Conservation (phyloP, 2,113 vertebrate genomes). For the Natator depressus region DNA sequence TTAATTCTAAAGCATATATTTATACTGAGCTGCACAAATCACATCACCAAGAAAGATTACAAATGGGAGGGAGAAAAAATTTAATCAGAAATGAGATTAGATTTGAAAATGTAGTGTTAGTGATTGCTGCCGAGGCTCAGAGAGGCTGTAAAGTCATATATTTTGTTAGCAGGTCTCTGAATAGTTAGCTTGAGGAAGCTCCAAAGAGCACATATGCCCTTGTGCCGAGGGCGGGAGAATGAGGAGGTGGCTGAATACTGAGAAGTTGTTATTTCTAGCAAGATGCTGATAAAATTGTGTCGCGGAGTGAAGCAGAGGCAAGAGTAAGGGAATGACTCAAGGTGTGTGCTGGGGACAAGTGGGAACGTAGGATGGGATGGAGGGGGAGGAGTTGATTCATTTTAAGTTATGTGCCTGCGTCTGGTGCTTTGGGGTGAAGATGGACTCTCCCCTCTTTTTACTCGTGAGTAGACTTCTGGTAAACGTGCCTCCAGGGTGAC, state of each 20-base stretch:
- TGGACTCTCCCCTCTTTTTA: fast-evolving
- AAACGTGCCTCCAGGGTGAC: not conserved
- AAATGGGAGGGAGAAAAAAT: constrained; percentile 65
- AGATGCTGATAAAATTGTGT: not conserved
- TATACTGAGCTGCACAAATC: constrained; percentile 69
- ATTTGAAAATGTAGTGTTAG: constrained; percentile 38
- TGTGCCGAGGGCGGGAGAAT: not conserved
- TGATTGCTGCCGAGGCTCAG: constrained; percentile 25
- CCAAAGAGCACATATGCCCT: not conserved
- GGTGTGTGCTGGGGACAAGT: fast-evolving
- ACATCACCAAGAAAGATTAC: constrained; percentile 40
- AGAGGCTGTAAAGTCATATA: constrained; percentile 31
- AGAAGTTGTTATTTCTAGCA: constrained; percentile 12
- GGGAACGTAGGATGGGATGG: not conserved
- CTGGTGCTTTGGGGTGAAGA: not conserved
- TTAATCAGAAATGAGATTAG: constrained; percentile 76
- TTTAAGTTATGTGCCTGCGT: not conserved
- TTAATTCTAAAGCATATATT: constrained; percentile 78
- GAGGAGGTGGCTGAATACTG: not conserved
- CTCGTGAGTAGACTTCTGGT: too few relatives aligned
- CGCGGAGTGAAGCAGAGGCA: not conserved
- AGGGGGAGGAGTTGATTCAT: fast-evolving
- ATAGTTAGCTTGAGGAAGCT: not conserved
- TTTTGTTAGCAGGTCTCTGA: constrained; percentile 35
- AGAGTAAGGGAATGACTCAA: not conserved